A percentile compares a stretch with the other conserved stretches of the same genome.
These are phyloP conservation scores for Pachycephala philippinensis DNA, from an alignment of 2,113 vertebrate genomes.

Conservation along the genomic window DNA sequence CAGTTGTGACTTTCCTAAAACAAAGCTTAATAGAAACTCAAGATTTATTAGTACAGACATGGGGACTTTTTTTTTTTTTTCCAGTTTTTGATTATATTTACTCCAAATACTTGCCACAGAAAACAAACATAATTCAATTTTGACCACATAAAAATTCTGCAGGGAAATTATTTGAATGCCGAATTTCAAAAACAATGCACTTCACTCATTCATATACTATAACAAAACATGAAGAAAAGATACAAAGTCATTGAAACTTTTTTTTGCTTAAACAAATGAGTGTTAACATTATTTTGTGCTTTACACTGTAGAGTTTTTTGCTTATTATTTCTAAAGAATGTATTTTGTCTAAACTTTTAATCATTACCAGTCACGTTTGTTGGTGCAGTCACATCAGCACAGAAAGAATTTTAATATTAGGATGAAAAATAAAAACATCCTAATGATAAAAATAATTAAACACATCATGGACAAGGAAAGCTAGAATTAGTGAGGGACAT, in stretches of 20 bases:
- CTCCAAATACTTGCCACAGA: neutral
- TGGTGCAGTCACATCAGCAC: neutral
- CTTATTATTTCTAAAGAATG: neutral
- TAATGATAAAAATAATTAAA: neutral
- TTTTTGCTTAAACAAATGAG: neutral
- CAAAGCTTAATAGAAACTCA: constrained; percentile 21
- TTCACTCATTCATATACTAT: neutral
- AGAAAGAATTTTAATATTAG: neutral
- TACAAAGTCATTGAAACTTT: neutral
- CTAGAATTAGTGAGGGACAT: neutral
- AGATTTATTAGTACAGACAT: constrained; percentile 5
- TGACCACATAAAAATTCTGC: neutral
- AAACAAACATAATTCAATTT: neutral
- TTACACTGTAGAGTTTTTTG: neutral
- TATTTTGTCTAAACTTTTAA: neutral
- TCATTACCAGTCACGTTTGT: neutral
- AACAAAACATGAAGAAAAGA: neutral
- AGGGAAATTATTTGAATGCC: neutral
- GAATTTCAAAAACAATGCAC: neutral
- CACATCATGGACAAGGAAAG: neutral
- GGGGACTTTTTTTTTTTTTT: neutral
- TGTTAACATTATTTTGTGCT: neutral
- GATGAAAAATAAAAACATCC: neutral
- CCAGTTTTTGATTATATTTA: constrained; percentile 32
- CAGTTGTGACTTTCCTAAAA: constrained; percentile 17